Evolutionary conservation across 2,888 invertebrate genomes (phyloP).

Genomic region (Ceriagrion tenellum): DNA sequence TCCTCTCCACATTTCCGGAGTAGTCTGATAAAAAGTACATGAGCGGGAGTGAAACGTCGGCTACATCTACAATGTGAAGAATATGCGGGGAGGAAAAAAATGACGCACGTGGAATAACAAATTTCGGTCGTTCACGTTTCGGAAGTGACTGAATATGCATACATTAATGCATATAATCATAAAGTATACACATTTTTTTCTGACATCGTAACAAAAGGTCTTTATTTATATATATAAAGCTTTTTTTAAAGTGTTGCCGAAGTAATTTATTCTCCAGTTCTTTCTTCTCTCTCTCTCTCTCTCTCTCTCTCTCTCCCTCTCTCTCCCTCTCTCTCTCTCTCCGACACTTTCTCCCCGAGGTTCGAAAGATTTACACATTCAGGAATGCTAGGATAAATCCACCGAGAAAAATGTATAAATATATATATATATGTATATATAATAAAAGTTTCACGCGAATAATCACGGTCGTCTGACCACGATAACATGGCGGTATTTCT

Average conservation of each 20-base stretch:
- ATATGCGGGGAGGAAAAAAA: background rate
- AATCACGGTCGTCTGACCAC: background rate
- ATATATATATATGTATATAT: too few relatives aligned
- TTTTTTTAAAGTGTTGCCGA: background rate
- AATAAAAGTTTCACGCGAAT: background rate
- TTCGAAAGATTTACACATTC: background rate
- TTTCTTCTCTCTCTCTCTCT: background rate
- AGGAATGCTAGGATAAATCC: background rate
- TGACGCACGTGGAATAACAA: background rate
- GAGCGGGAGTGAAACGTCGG: slow-evolving; percentile 1
- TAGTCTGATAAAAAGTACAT: background rate
- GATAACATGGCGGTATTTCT: background rate
- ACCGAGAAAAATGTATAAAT: too few relatives aligned
- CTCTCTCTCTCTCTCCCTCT: background rate
- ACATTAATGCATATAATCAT: background rate
- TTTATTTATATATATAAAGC: background rate
- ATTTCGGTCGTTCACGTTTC: background rate
- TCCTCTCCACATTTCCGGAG: background rate
- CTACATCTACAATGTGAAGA: background rate
- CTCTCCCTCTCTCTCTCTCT: too few relatives aligned
- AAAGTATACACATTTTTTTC: background rate
- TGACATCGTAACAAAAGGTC: background rate
- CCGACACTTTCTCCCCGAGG: too few relatives aligned
- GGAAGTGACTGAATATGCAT: background rate
- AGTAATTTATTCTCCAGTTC: background rate